Conservation (phyloP, 2,113 vertebrate genomes). For the Tauraco erythrolophus region DNA sequence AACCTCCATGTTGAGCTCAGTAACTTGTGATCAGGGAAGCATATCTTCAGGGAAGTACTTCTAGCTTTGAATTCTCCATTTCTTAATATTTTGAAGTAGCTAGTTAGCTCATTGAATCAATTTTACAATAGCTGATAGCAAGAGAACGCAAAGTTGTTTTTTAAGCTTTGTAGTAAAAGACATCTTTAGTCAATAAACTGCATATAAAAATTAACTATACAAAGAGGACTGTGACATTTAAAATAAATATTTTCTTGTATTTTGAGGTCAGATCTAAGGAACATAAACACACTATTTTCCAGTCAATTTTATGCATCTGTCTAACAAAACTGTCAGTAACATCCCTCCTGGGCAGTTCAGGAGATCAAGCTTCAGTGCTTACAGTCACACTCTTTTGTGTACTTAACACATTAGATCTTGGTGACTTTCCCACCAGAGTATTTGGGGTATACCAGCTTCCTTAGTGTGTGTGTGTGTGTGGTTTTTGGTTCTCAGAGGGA, state of each 20-base stretch:
- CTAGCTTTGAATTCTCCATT: neutral
- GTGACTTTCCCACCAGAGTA: neutral
- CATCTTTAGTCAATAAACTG: neutral
- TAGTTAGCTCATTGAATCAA: neutral
- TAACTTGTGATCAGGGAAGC: neutral
- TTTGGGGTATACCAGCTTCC: neutral
- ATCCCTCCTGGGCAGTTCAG: neutral
- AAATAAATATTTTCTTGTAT: neutral
- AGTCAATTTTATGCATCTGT: neutral
- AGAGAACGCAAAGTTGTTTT: neutral
- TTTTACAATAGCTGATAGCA: fast-evolving
- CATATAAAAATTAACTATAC: neutral
- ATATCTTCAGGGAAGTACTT: neutral
- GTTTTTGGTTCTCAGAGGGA: neutral
- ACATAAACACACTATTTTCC: neutral
- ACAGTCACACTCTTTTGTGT: neutral
- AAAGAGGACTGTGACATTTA: neutral
- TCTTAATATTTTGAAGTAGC: neutral
- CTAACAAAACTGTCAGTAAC: neutral
- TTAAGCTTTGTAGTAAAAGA: neutral
- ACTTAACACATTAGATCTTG: neutral
- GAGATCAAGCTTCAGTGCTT: neutral
- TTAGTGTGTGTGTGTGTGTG: neutral
- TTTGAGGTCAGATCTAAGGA: neutral
- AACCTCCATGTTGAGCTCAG: neutral